A percentile compares a stretch with the other conserved stretches of the same genome.
Evolutionary conservation across 2,797 vertebrate genomes (phyloP).

Genomic region (Myripristis jacobus): DNA sequence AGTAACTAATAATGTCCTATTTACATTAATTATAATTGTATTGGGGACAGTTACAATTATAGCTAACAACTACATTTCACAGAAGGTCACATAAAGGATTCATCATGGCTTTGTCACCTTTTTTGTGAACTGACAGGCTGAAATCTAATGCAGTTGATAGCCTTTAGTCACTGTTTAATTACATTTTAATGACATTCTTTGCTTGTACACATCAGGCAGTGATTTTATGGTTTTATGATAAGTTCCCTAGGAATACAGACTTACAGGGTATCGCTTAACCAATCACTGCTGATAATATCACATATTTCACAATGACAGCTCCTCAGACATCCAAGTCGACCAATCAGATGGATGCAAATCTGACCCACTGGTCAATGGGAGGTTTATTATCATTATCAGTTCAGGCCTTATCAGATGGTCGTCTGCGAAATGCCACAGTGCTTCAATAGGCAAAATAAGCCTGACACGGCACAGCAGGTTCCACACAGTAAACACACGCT

Average conservation of each 20-base stretch:
- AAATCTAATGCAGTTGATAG: not conserved
- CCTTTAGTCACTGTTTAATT: not conserved
- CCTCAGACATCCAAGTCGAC: conserved; percentile 23
- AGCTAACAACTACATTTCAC: not conserved
- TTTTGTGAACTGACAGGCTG: not conserved
- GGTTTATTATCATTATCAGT: conserved; percentile 43
- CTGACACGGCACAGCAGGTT: conserved; percentile 62
- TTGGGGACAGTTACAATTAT: no score
- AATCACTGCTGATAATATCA: conserved; percentile 8
- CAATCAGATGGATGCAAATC: conserved; percentile 31
- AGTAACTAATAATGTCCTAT: no score
- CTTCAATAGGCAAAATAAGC: conserved; percentile 69
- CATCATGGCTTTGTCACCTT: not conserved
- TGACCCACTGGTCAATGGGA: conserved; percentile 29
- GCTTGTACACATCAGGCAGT: not conserved
- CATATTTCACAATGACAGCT: conserved; percentile 43
- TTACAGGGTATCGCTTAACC: conserved; percentile 8
- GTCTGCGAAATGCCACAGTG: conserved; percentile 72
- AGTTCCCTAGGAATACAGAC: conserved; percentile 4
- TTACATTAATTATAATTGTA: no score
- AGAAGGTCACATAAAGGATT: not conserved
- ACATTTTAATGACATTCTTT: not conserved
- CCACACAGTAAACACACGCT: conserved; percentile 66
- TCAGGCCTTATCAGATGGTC: conserved; percentile 68
- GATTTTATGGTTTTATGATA: not conserved